Base-by-base conservation (phyloP, 2,888 invertebrate genomes). In the Morinoia aosen region DNA sequence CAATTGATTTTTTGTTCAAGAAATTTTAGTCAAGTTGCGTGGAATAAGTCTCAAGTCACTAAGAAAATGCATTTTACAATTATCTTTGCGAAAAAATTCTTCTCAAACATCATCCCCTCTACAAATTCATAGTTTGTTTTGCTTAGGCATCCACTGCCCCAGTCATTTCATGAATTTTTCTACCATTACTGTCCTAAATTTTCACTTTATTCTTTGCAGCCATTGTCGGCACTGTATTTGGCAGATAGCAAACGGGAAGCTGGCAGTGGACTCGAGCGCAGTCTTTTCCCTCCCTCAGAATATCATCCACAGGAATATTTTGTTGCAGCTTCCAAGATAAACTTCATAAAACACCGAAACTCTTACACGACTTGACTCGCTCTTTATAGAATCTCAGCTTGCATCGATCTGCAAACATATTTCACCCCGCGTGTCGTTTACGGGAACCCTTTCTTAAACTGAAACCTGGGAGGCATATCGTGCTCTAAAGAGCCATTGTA, bases 401-500 rank as follows among this genome's bases (percentile, higher is more conserved):
- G 33, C 33, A 76, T 76, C 76, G 76, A 76, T 76, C 76, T 76
- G 76, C 25, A 76, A 76, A 76, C 76, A 76, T 19, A 76, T 16
- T 76, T 76, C 76, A 76, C 76, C 25, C 3, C 76, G 33, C 10
- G 76, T 8, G 76, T 76, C 33, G 76, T 33, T 76, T 76, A 76
- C 76, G 25, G 76, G 76, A 76, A 76, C 25, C 76, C 76, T 76
- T 76, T 76, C 76, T 76, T 76, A 33, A 76, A 16, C 76, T 25
- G 25, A 76, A 76, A 76, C 76, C 76, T 76, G 76, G 76, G 25
- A 25, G 76, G 76, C 19, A 33, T 33, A 76, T 76, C 76, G 76
- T 76, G 76, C 76, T 76, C 33, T 76, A 76, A 76, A 76, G 76
- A 76, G 76, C 76, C 76, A 76, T 76, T 76, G 25, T 76, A 76